These are phyloP conservation scores for Habroteleia sp. DNA, from an alignment of 2,888 invertebrate genomes.

Conservation along the genomic window DNA sequence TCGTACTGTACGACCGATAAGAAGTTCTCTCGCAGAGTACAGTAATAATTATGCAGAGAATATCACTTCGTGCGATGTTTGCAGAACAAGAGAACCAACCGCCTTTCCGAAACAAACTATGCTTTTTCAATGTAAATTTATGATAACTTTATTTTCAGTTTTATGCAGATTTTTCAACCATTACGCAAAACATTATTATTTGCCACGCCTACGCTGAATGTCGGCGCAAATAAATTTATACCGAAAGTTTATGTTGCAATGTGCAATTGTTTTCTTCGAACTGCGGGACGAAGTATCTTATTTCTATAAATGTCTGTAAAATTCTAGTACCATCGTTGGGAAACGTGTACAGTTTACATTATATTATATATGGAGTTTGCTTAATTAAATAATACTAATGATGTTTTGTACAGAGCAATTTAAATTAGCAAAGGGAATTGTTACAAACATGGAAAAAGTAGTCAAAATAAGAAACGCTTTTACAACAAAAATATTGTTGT, in stretches of 20 bases:
- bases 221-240: slow-evolving; percentile 9
- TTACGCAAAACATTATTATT: slow-evolving; percentile 54
- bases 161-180: slow-evolving; percentile 55
- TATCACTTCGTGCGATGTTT: slow-evolving; percentile 69
- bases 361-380: too few species aligned
- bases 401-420: too few species aligned
- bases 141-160: slow-evolving; percentile 63
- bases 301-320: slow-evolving; percentile 8
- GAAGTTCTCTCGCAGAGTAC: slow-evolving; percentile 68
- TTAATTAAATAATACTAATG: too few species aligned
- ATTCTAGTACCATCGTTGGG: slow-evolving; percentile 7
- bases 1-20: slow-evolving; percentile 68
- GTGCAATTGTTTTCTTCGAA: slow-evolving; percentile 22
- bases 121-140: slow-evolving; percentile 62
- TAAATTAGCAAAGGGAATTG: too few species aligned
- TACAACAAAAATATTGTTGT: too few species aligned
- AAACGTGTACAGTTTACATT: slow-evolving; percentile 8
- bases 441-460: too few species aligned
- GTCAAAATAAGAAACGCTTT: too few species aligned
- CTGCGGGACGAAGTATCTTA: background rate
- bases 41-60: slow-evolving; percentile 77
- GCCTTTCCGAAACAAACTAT: slow-evolving; percentile 45
- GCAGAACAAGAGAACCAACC: slow-evolving; percentile 72
- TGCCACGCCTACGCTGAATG: slow-evolving; percentile 13
- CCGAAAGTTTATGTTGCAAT: slow-evolving; percentile 5